phyloP scores from a whole-genome alignment of 1,140 invertebrate genomes.

The Argopecten irradians region DNA sequence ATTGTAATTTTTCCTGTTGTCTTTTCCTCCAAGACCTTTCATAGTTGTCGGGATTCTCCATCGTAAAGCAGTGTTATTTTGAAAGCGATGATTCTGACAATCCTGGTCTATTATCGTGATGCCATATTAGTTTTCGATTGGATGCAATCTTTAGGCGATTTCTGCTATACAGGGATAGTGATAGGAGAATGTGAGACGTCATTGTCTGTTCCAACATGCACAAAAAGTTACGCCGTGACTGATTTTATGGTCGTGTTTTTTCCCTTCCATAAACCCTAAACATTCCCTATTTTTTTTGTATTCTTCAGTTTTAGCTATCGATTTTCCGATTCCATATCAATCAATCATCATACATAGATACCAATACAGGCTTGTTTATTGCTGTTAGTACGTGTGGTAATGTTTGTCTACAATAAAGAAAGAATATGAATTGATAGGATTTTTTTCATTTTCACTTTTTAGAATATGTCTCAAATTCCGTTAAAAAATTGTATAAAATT shows the following conservation, averaged over 20 bases:
- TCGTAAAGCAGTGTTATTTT: constrained; percentile 7
- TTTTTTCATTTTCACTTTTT: too few species aligned
- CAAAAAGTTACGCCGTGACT: background rate
- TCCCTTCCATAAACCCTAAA: background rate
- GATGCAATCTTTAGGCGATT: constrained; percentile 20
- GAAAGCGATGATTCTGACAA: constrained; percentile 1
- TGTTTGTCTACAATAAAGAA: too few species aligned
- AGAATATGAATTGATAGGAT: too few species aligned
- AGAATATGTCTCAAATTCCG: too few species aligned
- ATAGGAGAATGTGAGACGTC: background rate
- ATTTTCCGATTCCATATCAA: background rate
- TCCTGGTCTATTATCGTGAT: constrained; percentile 1
- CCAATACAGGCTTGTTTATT: too few species aligned
- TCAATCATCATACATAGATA: background rate
- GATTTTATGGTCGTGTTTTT: background rate
- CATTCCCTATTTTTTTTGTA: background rate
- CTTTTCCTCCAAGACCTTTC: constrained; percentile 3
- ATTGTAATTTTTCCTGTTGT: constrained; percentile 18
- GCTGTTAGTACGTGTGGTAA: too few species aligned
- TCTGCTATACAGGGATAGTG: background rate
- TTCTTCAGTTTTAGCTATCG: too few species aligned
- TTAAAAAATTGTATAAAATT: too few species aligned
- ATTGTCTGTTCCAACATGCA: background rate
- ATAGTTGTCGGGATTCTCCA: background rate
- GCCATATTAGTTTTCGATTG: constrained; percentile 17